phyloP scores from a whole-genome alignment of 2,888 invertebrate species.

The Cephus runcator region DNA sequence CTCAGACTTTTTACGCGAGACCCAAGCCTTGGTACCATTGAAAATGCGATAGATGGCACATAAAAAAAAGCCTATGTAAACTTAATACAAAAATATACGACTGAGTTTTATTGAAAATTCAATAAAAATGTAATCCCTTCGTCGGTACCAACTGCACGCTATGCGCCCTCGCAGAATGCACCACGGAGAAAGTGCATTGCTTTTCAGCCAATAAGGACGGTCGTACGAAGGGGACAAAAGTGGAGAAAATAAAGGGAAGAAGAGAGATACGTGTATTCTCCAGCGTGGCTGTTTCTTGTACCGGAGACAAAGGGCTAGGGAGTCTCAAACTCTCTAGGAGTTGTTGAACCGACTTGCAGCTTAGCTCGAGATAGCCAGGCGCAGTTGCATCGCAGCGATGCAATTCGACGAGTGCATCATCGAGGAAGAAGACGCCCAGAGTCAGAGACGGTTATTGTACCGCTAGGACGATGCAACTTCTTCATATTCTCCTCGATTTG shows the following conservation, averaged over 20 bases:
- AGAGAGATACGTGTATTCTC: not conserved
- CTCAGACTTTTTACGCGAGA: not conserved
- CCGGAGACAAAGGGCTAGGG: not conserved
- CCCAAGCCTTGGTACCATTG: not conserved
- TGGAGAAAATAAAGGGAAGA: not conserved
- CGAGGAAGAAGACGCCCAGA: not conserved
- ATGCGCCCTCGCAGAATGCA: not conserved
- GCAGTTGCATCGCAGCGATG: not conserved
- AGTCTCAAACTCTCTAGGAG: not conserved
- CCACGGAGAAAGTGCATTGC: not conserved
- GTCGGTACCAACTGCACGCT: not conserved
- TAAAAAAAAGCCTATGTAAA: not conserved
- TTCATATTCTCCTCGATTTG: constrained; percentile 22
- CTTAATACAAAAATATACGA: not conserved
- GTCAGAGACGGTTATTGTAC: constrained; percentile 21
- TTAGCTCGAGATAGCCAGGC: not conserved
- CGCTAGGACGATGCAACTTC: constrained; percentile 15
- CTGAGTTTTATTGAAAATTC: not conserved
- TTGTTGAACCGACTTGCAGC: not conserved
- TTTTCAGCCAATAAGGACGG: not conserved
- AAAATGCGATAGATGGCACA: not conserved
- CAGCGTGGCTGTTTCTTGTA: not conserved
- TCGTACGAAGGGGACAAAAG: not conserved
- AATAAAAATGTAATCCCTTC: not conserved
- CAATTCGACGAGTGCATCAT: not conserved